phyloP scores from a whole-genome alignment of 2,888 invertebrate genomes.

The Drosophila mayaguana region DNA sequence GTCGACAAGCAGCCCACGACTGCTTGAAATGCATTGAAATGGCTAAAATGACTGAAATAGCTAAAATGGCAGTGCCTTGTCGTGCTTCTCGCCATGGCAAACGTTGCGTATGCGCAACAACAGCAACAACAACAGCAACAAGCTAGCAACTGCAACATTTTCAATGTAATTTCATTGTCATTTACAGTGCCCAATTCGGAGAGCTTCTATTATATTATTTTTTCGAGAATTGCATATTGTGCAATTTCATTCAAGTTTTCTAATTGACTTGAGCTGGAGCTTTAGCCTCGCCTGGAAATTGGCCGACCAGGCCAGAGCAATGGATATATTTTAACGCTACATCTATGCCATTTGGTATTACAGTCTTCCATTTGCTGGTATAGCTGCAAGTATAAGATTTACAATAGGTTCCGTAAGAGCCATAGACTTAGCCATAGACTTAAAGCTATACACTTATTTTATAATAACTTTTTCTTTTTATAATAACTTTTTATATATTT shows the following conservation, averaged over 20 bases:
- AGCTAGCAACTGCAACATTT: conserved; percentile 21
- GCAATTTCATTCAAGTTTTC: background rate
- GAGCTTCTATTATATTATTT: conserved; percentile 1
- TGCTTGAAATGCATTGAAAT: conserved; percentile 70
- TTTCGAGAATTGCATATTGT: background rate
- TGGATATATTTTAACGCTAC: background rate
- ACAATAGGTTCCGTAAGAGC: no score
- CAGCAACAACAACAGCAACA: conserved; percentile 26
- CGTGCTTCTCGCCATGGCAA: conserved; percentile 24
- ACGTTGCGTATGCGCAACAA: conserved; percentile 69
- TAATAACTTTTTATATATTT: no score
- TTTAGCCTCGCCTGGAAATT: background rate
- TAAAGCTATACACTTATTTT: no score
- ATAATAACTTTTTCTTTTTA: no score
- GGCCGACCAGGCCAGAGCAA: background rate
- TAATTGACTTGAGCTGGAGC: conserved; percentile 4
- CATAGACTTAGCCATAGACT: no score
- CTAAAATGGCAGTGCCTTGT: conserved; percentile 32
- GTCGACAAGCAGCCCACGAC: conserved; percentile 61
- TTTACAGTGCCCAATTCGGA: conserved; percentile 5
- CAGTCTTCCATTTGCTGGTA: no score
- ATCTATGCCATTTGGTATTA: background rate
- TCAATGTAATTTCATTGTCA: conserved; percentile 64
- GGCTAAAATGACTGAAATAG: conserved; percentile 47
- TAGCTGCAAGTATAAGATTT: no score